Evolutionary conservation across 2,797 vertebrate genomes (phyloP), one percentile per base, ranked within the genome.

Genomic region (Mus minutoides): DNA sequence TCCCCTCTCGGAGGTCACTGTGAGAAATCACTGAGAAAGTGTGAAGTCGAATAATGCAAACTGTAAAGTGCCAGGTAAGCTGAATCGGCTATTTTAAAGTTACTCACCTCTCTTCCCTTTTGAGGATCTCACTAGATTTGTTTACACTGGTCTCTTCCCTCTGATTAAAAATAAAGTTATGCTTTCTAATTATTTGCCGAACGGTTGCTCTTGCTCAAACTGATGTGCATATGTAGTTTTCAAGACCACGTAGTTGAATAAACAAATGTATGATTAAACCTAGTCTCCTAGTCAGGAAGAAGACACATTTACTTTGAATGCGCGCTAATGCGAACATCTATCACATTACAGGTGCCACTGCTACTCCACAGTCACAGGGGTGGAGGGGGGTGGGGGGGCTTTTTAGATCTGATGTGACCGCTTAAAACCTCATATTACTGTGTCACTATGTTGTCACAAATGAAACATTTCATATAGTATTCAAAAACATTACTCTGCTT

Each of bases 131-230:
- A 73, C 6, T 85, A 67, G 67, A 60, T 40, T 73, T 62, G 54
- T 78, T 96, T 89, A 69, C 24, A 37, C 67, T 29, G 31, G 10
- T 26, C 40, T 91, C 46, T 91, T 94, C 64, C 85, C 19, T 40
- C 67, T 67, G 49, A 92, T 85, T 52, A 76, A 95, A 34, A 67
- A 85, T 58, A 58, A 95, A 85, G 77, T 69, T 84, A 73, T 79
- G 29, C 7, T 93, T 71, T 60, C 37, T 91, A 85, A 88, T 62
- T 67, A 40, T 89, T 76, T 94, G 71, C 26, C n/a, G 87, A 73
- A 52, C 34, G 46, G 22, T n/a, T 60, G 26, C 22, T 37, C 24
- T 90, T 85, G 86, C 29, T 87, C 93, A 94, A 96, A 67, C n/a
- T n/a, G 26, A 58, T n/a, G 75, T 22, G 14, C 3, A 78, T 43